Percentiles rank a stretch among this genome's conserved stretches.
Evolutionary conservation across 1,140 invertebrate species (phyloP).

Genomic region (Magallana gigas): DNA sequence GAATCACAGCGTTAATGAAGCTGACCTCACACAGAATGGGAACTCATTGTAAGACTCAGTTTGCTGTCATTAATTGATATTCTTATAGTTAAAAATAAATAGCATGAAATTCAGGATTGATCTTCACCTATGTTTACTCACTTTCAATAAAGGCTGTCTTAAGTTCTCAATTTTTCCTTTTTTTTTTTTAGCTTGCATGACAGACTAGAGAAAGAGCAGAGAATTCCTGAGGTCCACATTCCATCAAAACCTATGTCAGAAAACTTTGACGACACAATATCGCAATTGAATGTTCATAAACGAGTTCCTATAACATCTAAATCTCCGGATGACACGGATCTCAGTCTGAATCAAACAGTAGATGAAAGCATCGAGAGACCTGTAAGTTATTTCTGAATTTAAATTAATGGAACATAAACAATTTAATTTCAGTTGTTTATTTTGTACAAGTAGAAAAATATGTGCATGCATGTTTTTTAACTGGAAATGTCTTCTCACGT

Average conservation of each 20-base stretch:
- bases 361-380: slow-evolving; percentile 61
- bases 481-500: not conserved
- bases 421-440: not conserved
- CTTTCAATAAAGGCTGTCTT: not conserved
- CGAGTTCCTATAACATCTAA: slow-evolving; percentile 42
- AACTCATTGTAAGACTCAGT: slow-evolving; percentile 3
- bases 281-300: slow-evolving; percentile 71
- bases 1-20: slow-evolving; percentile 39
- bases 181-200: slow-evolving; percentile 28
- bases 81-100: not conserved
- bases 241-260: slow-evolving; percentile 20
- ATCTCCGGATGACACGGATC: slow-evolving; percentile 53
- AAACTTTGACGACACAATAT: slow-evolving; percentile 75
- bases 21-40: slow-evolving; percentile 30
- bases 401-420: too few relatives aligned
- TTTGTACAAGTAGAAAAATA: not conserved
- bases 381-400: slow-evolving; percentile 55
- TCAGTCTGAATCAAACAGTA: slow-evolving; percentile 47
- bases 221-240: not conserved
- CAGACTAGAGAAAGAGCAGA: slow-evolving; percentile 6
- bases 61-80: not conserved
- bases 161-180: not conserved
- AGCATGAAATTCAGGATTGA: not conserved
- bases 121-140: not conserved
- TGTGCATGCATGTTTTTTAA: not conserved